phyloP scores from a whole-genome alignment of 2,113 vertebrate genomes.

The Thomomys bottae region DNA sequence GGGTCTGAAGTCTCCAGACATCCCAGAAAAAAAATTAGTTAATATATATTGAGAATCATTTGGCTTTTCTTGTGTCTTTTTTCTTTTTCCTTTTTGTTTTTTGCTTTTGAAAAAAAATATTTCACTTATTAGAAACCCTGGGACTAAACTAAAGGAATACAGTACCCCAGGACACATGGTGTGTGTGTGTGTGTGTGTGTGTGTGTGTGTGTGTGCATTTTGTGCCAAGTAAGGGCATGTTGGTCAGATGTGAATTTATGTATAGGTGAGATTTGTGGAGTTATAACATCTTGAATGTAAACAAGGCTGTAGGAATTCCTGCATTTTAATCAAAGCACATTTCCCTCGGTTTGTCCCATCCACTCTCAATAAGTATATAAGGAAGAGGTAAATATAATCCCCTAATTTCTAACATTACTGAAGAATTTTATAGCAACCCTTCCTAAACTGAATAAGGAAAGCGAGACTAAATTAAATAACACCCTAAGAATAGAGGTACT shows the following conservation, averaged over 20 bases:
- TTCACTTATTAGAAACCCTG: neutral
- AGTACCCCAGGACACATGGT: neutral
- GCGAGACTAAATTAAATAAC: neutral
- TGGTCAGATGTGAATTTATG: neutral
- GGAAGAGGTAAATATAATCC: neutral
- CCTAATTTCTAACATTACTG: neutral
- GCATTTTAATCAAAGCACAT: conserved; percentile 20
- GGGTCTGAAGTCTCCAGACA: neutral
- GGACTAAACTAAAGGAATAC: neutral
- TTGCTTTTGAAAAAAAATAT: neutral
- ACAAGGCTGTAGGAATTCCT: neutral
- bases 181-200: too few relatives aligned
- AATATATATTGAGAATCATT: neutral
- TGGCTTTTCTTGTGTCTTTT: too few relatives aligned
- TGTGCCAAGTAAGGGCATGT: neutral
- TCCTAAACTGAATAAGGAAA: conserved; percentile 2
- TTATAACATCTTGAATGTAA: neutral
- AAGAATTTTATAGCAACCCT: neutral
- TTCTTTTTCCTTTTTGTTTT: too few relatives aligned
- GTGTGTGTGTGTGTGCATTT: neutral
- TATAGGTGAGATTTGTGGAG: neutral
- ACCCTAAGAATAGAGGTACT: neutral
- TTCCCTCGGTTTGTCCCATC: neutral
- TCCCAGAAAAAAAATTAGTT: neutral
- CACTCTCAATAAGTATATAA: neutral